Percentiles rank a stretch among this genome's conserved stretches.
These are phyloP conservation scores for Gambusia holbrooki DNA, from an alignment of 2,113 vertebrate genomes.

Conservation along the genomic window DNA sequence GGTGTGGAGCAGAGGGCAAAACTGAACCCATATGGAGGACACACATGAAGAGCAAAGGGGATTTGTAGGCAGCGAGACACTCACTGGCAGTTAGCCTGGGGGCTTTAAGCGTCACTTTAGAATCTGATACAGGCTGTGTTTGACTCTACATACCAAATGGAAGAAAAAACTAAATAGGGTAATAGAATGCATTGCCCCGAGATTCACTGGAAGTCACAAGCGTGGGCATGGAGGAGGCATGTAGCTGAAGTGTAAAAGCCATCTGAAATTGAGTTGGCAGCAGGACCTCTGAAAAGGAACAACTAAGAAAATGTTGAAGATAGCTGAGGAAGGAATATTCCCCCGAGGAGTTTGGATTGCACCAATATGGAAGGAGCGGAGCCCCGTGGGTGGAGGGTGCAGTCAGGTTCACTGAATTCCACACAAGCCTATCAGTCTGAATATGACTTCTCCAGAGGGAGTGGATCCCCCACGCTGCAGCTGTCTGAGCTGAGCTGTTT, in stretches of 20 bases:
- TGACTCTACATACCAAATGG: conserved; percentile 44
- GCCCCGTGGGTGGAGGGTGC: conserved; percentile 52
- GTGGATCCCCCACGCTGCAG: conserved; percentile 51
- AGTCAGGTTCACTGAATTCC: conserved; percentile 55
- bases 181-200: conserved; percentile 38
- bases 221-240: conserved; percentile 26
- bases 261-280: conserved; percentile 50
- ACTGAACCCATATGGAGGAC: conserved; percentile 67
- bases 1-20: conserved; percentile 50
- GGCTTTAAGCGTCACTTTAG: conserved; percentile 20
- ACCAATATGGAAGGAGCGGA: conserved; percentile 32
- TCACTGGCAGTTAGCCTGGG: conserved; percentile 24
- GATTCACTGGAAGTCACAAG: conserved; percentile 29
- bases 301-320: conserved; percentile 32
- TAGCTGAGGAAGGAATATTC: conserved; percentile 28
- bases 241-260: conserved; percentile 36
- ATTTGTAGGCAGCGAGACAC: conserved; percentile 57
- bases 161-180: conserved; percentile 42
- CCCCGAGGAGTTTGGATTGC: conserved; percentile 35
- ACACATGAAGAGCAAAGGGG: conserved; percentile 45
- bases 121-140: conserved; percentile 42
- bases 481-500: conserved; percentile 57
- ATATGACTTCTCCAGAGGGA: conserved; percentile 54
- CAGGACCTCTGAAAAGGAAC: conserved; percentile 36
- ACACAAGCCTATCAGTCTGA: conserved; percentile 59